Base-by-base conservation (phyloP, 2,888 invertebrate species). In the Protula sp. region DNA sequence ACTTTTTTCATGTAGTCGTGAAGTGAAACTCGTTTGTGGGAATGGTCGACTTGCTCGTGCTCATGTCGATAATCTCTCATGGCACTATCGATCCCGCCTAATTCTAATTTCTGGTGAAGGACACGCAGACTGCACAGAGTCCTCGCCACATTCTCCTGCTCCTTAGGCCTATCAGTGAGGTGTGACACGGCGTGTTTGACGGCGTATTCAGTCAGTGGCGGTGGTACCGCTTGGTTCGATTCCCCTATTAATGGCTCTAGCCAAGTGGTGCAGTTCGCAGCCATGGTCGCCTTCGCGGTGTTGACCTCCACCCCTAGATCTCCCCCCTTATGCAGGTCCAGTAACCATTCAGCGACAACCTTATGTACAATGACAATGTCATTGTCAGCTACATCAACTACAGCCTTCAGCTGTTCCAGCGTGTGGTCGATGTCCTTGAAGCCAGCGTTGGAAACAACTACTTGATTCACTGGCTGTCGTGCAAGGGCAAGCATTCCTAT, bases 1-100 rank as follows among this genome's bases (percentile, higher is more conserved):
- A 57, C 48, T 54, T 61, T 59, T 54, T 64, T 67, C 66, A 67
- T 66, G 64, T 67, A 67, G 22, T 57, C 60, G 3, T 28, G 28
- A 2, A 67, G 53, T 2, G 62, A 55, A 27, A 67, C 45, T 19
- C 56, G 29, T 54, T 62, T 66, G 24, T 24, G 26, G 14, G 30
- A 24, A 3, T 57, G 55, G n/a, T 26, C 26, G 2, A 55, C 5
- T 30, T 57, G 63, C 26, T 59, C 31, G 48, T 67, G 66, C 1
- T 51, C 48, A 54, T 66, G 67, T 9, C 31, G n/a, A 56, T 67
- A 67, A 30, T 67, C 67, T 22, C 29, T 26, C 5, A 62, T 47
- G 9, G 67, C 28, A 30, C 65, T 57, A n/a, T 27, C n/a, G 3
- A 61, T 28, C 1, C 54, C 57, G 2, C 47, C 30, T 5, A 65